Evolutionary conservation across 2,797 vertebrate species (phyloP), one percentile per base, ranked within the genome.

Genomic region (Acipenser ruthenus): DNA sequence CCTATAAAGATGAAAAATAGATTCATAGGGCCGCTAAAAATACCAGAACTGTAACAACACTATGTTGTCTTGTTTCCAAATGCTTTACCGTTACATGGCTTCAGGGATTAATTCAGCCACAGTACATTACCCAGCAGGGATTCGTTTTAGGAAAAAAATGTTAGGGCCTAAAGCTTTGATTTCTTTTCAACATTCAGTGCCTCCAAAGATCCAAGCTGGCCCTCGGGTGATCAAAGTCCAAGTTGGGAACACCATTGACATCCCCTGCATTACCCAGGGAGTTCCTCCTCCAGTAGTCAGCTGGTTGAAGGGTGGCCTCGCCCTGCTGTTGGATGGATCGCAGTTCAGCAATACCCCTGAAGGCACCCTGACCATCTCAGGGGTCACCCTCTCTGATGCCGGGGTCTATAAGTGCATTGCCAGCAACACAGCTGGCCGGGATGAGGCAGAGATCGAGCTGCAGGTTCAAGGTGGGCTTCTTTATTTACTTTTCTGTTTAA

Each of bases 181-280:
- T 37, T 37, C n/a, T 55, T 6, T 55, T 55, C 10, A 55, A 55
- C 18, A n/a, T 70, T 49, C 80, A 99, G 97, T 95, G 70, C 89
- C 93, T 78, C 94, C 97, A 5, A 92, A 84, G 77, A 94, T 99
- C 80, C 88, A 92, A 64, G 85, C 72, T 51, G 95, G 94, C 0
- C 93, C 91, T 64, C 87, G 80, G 65, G 82, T 92, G 10, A 78
- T 98, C 72, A 98, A 95, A 81, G 87, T 90, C 7, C 92, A 86
- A 67, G 82, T 88, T 49, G 88, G 87, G 65, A 86, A 93, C 67
- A 83, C 80, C 12, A 83, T 89, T 72, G 90, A 94, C 76, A 75
- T 99, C 51, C 84, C 87, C 0, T 99, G 97, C 69, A 75, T 78
- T 10, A 88, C 81, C 23, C 87, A 85, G 69, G 96, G 97, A 0